Percentiles rank a stretch among this genome's conserved stretches.
Evolutionary conservation across 2,797 vertebrate genomes (phyloP).

Genomic region (Avahi laniger): DNA sequence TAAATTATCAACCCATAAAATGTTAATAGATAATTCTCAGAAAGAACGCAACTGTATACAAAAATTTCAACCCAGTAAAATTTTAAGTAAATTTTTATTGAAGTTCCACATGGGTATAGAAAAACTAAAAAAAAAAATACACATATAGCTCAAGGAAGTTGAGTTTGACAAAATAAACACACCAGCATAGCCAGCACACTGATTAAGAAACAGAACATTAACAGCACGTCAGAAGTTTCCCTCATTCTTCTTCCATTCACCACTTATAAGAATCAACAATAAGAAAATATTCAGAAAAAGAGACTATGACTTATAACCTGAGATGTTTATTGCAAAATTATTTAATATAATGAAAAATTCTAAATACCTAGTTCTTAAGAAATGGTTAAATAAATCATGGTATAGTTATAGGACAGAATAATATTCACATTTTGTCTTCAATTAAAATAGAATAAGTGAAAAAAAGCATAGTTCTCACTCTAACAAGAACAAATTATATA

Average conservation of each 20-base stretch:
- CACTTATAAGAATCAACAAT: not conserved
- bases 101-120: not conserved
- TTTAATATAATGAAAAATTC: conserved; percentile 37
- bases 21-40: not conserved
- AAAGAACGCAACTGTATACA: not conserved
- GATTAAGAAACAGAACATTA: conserved; percentile 33
- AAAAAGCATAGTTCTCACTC: not conserved
- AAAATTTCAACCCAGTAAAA: not conserved
- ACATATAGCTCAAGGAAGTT: not conserved
- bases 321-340: not conserved
- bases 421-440: not conserved
- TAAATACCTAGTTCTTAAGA: not conserved
- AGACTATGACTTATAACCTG: not conserved
- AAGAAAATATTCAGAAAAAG: not conserved
- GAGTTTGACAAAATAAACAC: not conserved
- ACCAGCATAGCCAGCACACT: not conserved
- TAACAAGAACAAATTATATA: not conserved
- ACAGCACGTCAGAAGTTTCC: not conserved
- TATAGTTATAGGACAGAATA: not conserved
- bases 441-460: conserved; percentile 2
- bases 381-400: conserved; percentile 37
- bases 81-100: not conserved
- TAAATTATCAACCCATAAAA: not conserved
- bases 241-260: not conserved
- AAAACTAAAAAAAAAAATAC: not conserved